Conservation (phyloP, 2,113 vertebrate genomes). For the Psilopsiagon aymara region DNA sequence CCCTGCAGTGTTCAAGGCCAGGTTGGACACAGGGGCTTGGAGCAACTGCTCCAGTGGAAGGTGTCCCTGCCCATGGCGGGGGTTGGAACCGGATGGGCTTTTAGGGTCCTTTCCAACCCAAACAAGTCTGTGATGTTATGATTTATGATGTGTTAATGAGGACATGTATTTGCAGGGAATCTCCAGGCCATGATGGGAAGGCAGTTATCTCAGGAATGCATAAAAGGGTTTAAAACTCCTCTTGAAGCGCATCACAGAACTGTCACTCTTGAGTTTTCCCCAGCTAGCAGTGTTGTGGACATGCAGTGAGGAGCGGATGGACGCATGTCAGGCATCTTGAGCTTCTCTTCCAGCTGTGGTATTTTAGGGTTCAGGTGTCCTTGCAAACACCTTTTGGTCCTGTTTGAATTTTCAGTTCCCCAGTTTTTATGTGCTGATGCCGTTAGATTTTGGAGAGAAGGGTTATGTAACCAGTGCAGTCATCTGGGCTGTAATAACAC, state of each 20-base stretch:
- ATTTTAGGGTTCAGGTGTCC: not conserved
- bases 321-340: not conserved
- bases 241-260: not conserved
- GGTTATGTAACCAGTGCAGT: not conserved
- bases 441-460: not conserved
- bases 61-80: no score
- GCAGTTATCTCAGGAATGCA: not conserved
- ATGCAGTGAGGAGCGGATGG: not conserved
- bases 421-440: accelerated
- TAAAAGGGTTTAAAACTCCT: not conserved
- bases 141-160: not conserved
- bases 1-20: not conserved
- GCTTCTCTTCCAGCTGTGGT: not conserved
- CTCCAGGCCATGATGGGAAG: not conserved
- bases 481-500: not conserved
- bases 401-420: not conserved
- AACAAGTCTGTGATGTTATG: not conserved
- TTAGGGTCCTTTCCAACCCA: not conserved
- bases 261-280: not conserved
- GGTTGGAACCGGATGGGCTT: not conserved
- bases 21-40: not conserved
- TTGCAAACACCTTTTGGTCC: not conserved
- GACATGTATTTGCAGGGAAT: not conserved
- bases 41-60: not conserved
- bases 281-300: not conserved